Evolutionary conservation across 2,113 vertebrate genomes (phyloP).

Genomic region (Martes martes): DNA sequence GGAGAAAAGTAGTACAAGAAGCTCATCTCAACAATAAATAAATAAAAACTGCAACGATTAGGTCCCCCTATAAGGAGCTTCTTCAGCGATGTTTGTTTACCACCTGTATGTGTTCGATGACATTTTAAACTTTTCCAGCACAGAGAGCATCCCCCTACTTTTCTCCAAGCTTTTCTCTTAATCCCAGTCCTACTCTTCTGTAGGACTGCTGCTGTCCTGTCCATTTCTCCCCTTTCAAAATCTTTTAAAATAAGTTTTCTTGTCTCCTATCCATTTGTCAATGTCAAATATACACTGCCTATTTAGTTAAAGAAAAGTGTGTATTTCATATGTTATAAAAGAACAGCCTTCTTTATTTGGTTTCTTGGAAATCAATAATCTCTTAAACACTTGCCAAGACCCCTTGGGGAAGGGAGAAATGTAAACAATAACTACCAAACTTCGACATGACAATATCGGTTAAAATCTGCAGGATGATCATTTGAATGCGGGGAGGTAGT

Average conservation of each 20-base stretch:
- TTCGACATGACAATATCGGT: constrained; percentile 19
- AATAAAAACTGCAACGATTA: not conserved
- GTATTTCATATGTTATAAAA: constrained; percentile 34
- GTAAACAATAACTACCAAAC: constrained; percentile 60
- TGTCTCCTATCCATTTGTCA: constrained; percentile 86
- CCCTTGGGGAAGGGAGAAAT: constrained; percentile 14
- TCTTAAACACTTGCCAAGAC: constrained; percentile 57
- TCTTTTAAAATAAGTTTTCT: constrained; percentile 86
- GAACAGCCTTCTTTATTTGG: constrained; percentile 43
- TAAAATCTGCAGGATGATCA: constrained; percentile 6
- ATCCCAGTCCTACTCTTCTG: not conserved
- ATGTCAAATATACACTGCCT: constrained; percentile 78
- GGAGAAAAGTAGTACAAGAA: not conserved
- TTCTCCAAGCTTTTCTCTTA: constrained; percentile 8
- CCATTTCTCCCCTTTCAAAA: constrained; percentile 72
- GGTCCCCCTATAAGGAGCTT: not conserved
- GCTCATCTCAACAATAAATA: not conserved
- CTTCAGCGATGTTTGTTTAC: not conserved
- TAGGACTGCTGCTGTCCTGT: not conserved
- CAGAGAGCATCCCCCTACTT: not conserved
- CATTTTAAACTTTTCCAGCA: constrained; percentile 9
- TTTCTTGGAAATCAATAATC: constrained; percentile 70
- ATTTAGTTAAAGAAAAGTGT: constrained; percentile 81
- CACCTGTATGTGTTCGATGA: not conserved
- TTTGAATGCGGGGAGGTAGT: not conserved